A percentile compares a stretch with the other conserved stretches of the same genome.
Conservation (phyloP, 2,797 vertebrate species). For the Cetoscarus ocellatus region DNA sequence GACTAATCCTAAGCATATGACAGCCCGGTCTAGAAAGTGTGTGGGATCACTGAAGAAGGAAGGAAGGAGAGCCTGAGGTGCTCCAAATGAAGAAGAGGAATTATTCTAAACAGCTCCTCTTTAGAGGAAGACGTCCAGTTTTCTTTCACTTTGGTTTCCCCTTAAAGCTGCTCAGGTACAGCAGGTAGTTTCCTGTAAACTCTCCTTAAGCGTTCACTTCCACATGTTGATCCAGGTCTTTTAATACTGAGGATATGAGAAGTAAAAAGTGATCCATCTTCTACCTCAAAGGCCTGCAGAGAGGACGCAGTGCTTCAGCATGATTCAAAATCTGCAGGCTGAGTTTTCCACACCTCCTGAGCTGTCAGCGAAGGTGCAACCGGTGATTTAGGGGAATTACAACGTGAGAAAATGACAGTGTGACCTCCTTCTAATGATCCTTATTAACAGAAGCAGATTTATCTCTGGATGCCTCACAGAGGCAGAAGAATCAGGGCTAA, state of each 20-base stretch:
- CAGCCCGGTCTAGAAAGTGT: constrained; percentile 40
- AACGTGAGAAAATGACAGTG: constrained; percentile 5
- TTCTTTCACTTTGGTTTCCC: background rate
- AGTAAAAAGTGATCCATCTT: background rate
- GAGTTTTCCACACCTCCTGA: background rate
- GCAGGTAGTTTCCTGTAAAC: constrained; percentile 23
- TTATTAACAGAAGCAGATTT: background rate
- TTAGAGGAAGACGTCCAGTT: background rate
- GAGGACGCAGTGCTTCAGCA: background rate
- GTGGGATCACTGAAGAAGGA: constrained; percentile 32
- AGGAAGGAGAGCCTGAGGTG: constrained; percentile 30
- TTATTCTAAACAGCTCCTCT: background rate
- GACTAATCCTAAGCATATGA: constrained; percentile 71
- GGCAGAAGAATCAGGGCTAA: background rate
- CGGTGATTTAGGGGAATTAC: constrained; percentile 1
- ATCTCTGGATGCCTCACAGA: background rate
- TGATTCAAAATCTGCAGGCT: constrained; percentile 10
- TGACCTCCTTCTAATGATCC: background rate
- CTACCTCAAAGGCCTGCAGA: constrained; percentile 3
- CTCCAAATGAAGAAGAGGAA: constrained; percentile 12
- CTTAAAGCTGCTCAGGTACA: background rate
- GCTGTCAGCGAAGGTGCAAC: background rate
- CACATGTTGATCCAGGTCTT: background rate
- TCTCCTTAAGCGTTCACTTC: constrained; percentile 24
- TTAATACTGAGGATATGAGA: background rate